These are phyloP conservation scores for Hippoglossus stenolepis DNA, from an alignment of 2,113 vertebrate species.

Conservation along the genomic window DNA sequence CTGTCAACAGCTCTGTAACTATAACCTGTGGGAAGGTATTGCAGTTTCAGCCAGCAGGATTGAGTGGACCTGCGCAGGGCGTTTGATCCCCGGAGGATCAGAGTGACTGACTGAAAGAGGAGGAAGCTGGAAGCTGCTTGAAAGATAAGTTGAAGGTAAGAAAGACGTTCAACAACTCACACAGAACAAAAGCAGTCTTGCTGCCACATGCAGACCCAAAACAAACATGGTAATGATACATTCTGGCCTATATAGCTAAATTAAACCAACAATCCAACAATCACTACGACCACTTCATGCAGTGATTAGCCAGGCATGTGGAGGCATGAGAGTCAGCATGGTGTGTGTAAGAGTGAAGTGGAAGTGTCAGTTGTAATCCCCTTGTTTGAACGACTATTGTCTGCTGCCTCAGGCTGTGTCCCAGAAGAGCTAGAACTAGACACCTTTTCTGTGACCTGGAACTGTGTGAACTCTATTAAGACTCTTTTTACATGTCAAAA, in stretches of 20 bases:
- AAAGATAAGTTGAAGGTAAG: neutral
- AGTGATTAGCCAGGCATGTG: neutral
- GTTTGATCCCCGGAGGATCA: slow-evolving; percentile 51
- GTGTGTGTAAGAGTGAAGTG: neutral
- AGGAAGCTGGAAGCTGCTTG: slow-evolving; percentile 14
- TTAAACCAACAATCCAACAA: neutral
- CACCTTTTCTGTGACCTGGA: too few relatives aligned
- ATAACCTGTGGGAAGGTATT: slow-evolving; percentile 60
- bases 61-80: slow-evolving; percentile 26
- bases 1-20: slow-evolving; percentile 56
- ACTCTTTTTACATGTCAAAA: neutral
- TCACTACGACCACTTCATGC: neutral
- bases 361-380: neutral
- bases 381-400: neutral
- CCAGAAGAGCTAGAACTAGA: neutral
- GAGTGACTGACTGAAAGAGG: slow-evolving; percentile 22
- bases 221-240: neutral
- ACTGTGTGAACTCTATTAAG: too few relatives aligned
- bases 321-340: neutral
- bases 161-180: neutral
- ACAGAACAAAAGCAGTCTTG: neutral
- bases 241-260: neutral
- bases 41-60: slow-evolving; percentile 37
- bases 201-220: neutral
- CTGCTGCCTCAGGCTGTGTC: neutral